These are phyloP conservation scores for Erebia epiphron DNA, from an alignment of 2,888 invertebrate species.

Conservation along the genomic window DNA sequence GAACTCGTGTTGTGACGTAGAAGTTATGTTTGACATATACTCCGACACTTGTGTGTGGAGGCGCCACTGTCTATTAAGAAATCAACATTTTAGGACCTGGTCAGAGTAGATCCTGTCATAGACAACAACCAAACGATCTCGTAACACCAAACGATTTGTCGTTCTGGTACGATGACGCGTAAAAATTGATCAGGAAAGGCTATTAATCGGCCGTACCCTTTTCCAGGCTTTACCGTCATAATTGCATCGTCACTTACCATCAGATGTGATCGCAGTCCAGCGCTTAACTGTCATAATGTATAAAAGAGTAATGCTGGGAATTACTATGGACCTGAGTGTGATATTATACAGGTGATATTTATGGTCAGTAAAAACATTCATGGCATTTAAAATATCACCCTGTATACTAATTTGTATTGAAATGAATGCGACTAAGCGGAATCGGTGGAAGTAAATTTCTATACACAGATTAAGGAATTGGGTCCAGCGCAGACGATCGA, in stretches of 20 bases:
- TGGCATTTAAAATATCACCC: not conserved
- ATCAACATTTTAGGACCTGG: too few relatives aligned
- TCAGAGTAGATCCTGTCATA: too few relatives aligned
- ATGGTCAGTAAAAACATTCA: not conserved
- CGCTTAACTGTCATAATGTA: not conserved
- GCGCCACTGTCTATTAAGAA: too few relatives aligned
- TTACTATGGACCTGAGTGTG: not conserved
- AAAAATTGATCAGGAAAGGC: not conserved
- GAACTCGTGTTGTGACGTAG: not conserved
- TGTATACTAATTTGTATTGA: not conserved
- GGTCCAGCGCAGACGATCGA: not conserved
- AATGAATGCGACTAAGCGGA: constrained; percentile 24
- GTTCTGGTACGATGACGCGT: not conserved
- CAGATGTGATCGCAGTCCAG: not conserved
- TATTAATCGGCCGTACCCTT: not conserved
- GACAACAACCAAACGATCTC: too few relatives aligned
- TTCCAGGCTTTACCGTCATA: not conserved
- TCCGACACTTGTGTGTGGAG: too few relatives aligned
- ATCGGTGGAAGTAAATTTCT: constrained; percentile 63
- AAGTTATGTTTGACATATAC: constrained; percentile 5
- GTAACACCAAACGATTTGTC: too few relatives aligned
- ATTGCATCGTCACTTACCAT: not conserved
- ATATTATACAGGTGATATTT: not conserved
- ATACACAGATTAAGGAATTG: constrained; percentile 52
- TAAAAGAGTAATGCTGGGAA: not conserved